These are phyloP conservation scores for Phrynocephalus versicolor DNA, from an alignment of 2,113 vertebrate genomes.

Conservation along the genomic window DNA sequence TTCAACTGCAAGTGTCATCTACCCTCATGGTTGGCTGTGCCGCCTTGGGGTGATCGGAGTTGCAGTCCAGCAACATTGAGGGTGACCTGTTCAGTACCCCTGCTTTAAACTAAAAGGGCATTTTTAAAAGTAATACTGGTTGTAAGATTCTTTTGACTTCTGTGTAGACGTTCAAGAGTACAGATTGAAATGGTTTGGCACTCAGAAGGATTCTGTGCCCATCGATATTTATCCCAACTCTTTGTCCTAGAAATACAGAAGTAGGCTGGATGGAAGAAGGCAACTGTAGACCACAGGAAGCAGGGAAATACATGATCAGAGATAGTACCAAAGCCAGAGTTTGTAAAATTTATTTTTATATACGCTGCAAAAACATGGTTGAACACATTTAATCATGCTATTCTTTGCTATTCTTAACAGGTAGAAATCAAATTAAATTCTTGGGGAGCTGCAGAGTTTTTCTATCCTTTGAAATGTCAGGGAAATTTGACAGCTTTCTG, in stretches of 20 bases:
- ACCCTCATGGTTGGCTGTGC: too few relatives aligned
- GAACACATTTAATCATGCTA: background rate
- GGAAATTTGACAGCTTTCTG: background rate
- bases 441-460: background rate
- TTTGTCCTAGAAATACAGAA: background rate
- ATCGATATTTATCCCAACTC: background rate
- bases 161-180: background rate
- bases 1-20: too few relatives aligned
- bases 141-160: background rate
- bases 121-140: background rate
- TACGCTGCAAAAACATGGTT: background rate
- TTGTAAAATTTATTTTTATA: background rate
- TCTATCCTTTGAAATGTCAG: background rate
- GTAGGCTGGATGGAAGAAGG: background rate
- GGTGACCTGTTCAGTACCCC: too few relatives aligned
- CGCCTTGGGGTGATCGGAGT: too few relatives aligned
- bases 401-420: too few relatives aligned
- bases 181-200: background rate
- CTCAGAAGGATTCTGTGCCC: background rate
- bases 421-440: too few relatives aligned
- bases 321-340: background rate
- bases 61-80: too few relatives aligned
- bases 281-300: too few relatives aligned
- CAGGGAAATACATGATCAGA: too few relatives aligned
- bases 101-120: background rate